Base-by-base conservation (phyloP, 64 coral and sea anemone species). In the Montipora capricornis region DNA sequence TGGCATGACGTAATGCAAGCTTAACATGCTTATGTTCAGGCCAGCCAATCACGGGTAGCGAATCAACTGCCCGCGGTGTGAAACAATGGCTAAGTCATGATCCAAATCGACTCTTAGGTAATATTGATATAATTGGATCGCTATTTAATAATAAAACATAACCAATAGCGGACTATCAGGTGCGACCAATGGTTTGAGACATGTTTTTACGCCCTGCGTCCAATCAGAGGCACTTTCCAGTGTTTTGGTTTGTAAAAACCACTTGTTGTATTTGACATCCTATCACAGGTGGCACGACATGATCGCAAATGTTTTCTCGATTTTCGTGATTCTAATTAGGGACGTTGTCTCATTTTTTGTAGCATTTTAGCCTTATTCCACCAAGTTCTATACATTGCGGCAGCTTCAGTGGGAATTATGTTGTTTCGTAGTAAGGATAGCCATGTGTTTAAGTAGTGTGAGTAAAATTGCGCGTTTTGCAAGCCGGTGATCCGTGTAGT, bases 121-220 rank as follows among this genome's bases (percentile, higher is more conserved):
- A 98, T 98, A 98, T 98, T 98, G 96, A 98, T 98, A 98, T 98
- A 98, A 98, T 84, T 95, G 93, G 96, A 98, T 95, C 77, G 96
- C 96, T 98, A 98, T 98, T 98, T 98, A 98, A 98, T 98, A 98
- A 98, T 98, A 98, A 98, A 98, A 95, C 88, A 98, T 79, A 87
- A 82, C 87, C 78, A 92, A 90, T 78, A 53, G 77, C 94, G 84
- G 88, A 86, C 74, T 70, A 51, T 77, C 80, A 76, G 79, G 73
- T 85, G 22, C 48, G 48, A 84, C 84, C 88, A 87, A 84, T 86
- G 91, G 73, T 82, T 89, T 89, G 73, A 95, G 49, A 81, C 80
- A 68, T 76, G 57, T 62, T 78, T 89, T 79, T 49, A 16, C 80
- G 44, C 17, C 17, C 44, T 11, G 58, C 55, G 44, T 83, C 96